Evolutionary conservation across 2,113 vertebrate species (phyloP).

Genomic region (Salvelinus sp.): DNA sequence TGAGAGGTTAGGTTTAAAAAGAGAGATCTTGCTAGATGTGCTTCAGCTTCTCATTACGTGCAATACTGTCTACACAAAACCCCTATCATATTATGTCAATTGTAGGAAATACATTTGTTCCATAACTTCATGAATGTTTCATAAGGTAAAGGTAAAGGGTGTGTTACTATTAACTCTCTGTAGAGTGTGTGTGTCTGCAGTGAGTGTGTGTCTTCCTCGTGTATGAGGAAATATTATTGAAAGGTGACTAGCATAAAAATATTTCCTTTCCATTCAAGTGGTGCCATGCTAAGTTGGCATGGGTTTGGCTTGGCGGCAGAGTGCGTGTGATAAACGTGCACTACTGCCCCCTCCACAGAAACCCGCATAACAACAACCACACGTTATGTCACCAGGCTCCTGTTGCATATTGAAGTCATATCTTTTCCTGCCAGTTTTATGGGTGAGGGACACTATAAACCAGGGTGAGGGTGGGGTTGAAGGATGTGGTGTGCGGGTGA

Average conservation of each 20-base stretch:
- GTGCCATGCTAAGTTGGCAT: constrained; percentile 60
- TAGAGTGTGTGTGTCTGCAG: not conserved
- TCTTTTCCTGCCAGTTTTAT: not conserved
- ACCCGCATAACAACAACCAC: not conserved
- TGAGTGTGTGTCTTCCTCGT: no score
- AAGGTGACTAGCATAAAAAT: constrained; percentile 77
- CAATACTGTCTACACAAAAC: no score
- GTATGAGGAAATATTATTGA: not conserved
- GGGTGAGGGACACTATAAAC: constrained; percentile 7
- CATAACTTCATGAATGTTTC: no score
- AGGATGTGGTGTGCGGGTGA: not conserved
- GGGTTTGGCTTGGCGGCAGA: no score
- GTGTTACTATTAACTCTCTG: no score
- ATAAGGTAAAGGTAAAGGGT: not conserved
- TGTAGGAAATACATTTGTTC: no score
- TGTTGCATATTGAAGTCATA: not conserved
- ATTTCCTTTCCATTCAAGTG: constrained; percentile 77
- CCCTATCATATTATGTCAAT: no score
- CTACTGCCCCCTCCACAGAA: not conserved
- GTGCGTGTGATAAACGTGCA: no score
- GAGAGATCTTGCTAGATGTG: no score
- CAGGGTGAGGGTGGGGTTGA: constrained; percentile 51
- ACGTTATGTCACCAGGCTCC: not conserved
- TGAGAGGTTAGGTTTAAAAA: no score
- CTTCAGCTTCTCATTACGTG: no score